Conservation (phyloP, 2,797 vertebrate genomes). For the Crypturellus tataupa region DNA sequence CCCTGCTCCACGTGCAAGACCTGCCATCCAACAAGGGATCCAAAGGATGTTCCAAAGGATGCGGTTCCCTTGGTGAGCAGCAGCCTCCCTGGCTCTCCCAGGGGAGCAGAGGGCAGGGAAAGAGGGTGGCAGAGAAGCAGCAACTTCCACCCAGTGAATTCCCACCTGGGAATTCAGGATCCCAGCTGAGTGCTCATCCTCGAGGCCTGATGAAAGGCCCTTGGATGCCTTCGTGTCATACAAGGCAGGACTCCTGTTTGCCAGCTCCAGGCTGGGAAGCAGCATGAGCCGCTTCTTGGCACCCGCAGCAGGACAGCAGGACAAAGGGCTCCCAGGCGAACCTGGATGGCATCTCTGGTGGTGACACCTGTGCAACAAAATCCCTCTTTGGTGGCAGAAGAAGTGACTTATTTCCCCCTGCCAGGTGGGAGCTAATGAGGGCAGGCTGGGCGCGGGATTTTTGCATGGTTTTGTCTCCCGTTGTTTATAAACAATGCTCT, state of each 20-base stretch:
- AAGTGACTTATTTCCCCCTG: not conserved
- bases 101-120: not conserved
- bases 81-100: rapidly evolving
- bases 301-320: not conserved
- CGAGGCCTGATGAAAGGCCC: not conserved
- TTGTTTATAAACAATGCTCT: not conserved
- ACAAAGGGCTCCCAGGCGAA: rapidly evolving
- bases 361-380: rapidly evolving
- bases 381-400: not conserved
- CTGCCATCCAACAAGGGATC: not conserved
- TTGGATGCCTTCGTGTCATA: rapidly evolving
- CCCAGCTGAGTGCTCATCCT: not conserved
- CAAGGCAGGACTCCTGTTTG: not conserved
- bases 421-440: not conserved
- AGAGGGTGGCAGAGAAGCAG: not conserved
- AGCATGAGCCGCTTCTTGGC: not conserved
- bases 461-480: rapidly evolving
- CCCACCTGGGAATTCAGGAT: not conserved
- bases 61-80: rapidly evolving
- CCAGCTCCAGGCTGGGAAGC: rapidly evolving
- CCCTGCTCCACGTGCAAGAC: not conserved
- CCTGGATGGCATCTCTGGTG: not conserved
- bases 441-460: not conserved
- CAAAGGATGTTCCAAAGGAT: rapidly evolving
- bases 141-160: rapidly evolving